Base-by-base conservation (phyloP, 2,113 vertebrate genomes). In the Rattus rattus region DNA sequence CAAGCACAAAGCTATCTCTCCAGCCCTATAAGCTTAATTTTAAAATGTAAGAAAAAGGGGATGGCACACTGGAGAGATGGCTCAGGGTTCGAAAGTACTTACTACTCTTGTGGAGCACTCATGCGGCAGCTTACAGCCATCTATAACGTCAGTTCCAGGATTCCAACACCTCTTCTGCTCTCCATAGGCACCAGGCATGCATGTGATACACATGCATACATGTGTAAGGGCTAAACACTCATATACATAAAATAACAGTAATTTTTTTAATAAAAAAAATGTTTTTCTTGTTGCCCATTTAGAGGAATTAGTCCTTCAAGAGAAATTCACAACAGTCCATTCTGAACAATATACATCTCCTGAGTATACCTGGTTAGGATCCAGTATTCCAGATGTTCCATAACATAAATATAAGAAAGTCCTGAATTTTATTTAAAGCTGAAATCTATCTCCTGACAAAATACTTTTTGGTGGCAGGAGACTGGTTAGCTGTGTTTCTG, bases 391-490 rank as follows among this genome's bases (percentile, higher is more conserved):
- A 92, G 80, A 56, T 88, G 9, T 81, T 80, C 43, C 39, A 26
- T 93, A 90, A 90, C 88, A 83, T 83, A 93, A 95, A 54, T 79
- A 9, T 94, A 30, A 79, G 12, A 49, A 85, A 89, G 88, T 88
- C 43, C 43, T 54, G 76, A 95, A 86, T 92, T 76, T 93, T 43
- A 75, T 69, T 80, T 81, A 56, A 91, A 90, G 49, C 90, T 69
- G 81, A 84, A 84, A 43, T 9, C 1, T 92, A 22, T 94, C 30
- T 61, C 16, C 90, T 94, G 26, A 65, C 59, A 90, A 90, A 65
- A n/a, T n/a, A 1, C 30, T 80, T 75, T 6, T 11, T 39, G 76
- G 10, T 69, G 30, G 80, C 36, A 91, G 22, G 30, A 22, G 16
- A 8, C n/a, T 22, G 22, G 3, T 94, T 90, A 70, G 20, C 63